Evolutionary conservation across 1,140 invertebrate genomes (phyloP).

Genomic region (Drosophila quadrilineata): DNA sequence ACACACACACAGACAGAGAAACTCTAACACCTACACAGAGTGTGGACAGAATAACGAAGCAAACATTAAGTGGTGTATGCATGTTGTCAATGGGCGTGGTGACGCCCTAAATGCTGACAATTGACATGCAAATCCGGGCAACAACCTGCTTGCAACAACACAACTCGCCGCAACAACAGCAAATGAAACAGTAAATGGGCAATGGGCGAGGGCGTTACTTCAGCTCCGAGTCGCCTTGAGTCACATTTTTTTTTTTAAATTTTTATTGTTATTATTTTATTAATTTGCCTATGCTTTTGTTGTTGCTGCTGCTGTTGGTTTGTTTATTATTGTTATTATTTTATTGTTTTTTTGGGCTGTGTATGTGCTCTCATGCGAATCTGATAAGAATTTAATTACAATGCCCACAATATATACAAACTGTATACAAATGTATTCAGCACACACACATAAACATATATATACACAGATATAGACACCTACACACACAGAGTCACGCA

Average conservation of each 20-base stretch:
- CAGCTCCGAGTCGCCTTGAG: conserved; percentile 8
- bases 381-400: conserved; percentile 78
- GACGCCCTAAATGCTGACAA: conserved; percentile 56
- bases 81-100: conserved; percentile 1
- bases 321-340: conserved; percentile 10
- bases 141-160: conserved; percentile 38
- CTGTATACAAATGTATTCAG: conserved; percentile 69
- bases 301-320: neutral
- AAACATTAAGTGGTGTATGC: too few species aligned
- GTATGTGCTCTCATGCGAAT: conserved; percentile 56
- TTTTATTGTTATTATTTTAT: conserved; percentile 6
- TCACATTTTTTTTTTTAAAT: neutral
- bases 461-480: neutral
- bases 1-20: neutral
- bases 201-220: neutral
- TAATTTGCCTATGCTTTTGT: too few species aligned
- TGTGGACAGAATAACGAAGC: conserved; percentile 18
- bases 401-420: conserved; percentile 61
- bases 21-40: neutral
- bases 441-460: conserved; percentile 31
- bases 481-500: neutral
- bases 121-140: conserved; percentile 65
- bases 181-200: neutral
- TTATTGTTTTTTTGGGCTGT: conserved; percentile 26
- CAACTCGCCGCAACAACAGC: neutral